Percentiles rank a stretch among this genome's conserved stretches.
phyloP scores from a whole-genome alignment of 1,140 invertebrate genomes.

The Heliothis subflexa region DNA sequence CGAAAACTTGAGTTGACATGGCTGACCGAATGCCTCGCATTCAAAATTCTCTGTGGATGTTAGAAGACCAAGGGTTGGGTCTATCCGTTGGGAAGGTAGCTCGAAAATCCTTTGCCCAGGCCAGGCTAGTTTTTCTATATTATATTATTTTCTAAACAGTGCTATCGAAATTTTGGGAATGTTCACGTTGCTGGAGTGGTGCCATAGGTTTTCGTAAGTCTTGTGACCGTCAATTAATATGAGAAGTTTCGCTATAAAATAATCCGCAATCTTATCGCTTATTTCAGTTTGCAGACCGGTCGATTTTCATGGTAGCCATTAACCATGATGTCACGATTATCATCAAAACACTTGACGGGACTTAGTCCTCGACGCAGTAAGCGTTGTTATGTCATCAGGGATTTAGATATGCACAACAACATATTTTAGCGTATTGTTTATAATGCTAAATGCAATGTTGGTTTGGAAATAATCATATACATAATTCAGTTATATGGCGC shows the following conservation, averaged over 20 bases:
- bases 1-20: neutral
- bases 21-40: neutral
- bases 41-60: neutral
- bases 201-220: too few relatives aligned
- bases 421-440: too few relatives aligned
- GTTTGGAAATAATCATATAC: too few relatives aligned
- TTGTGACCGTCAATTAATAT: too few relatives aligned
- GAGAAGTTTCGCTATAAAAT: too few relatives aligned
- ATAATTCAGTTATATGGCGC: too few relatives aligned
- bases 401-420: conserved; percentile 8
- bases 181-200: too few relatives aligned
- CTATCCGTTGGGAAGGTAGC: neutral
- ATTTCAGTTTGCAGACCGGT: neutral
- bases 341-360: neutral
- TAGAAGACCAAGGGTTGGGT: neutral
- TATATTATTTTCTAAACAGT: too few relatives aligned
- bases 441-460: too few relatives aligned
- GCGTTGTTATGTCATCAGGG: neutral
- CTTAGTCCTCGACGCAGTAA: neutral
- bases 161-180: too few relatives aligned
- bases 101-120: too few relatives aligned
- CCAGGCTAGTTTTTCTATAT: too few relatives aligned
- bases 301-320: neutral
- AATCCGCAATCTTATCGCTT: neutral
- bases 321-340: neutral